phyloP scores from a whole-genome alignment of 2,888 invertebrate species.

The Mythimna lalbum region DNA sequence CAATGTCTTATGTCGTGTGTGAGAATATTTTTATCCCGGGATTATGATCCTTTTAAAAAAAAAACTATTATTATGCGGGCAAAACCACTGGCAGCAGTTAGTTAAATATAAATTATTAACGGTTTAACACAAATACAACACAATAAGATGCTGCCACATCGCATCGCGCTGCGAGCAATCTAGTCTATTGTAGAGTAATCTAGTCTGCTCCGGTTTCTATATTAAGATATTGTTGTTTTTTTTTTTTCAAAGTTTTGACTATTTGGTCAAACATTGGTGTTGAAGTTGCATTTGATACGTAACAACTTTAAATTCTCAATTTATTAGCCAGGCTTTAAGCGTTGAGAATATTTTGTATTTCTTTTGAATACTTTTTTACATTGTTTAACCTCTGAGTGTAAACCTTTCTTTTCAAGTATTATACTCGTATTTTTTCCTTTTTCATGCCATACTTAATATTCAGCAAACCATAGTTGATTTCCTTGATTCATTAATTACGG shows the following conservation, averaged over 20 bases:
- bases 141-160: not conserved
- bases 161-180: not conserved
- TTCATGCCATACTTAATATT: slow-evolving; percentile 3
- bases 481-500: slow-evolving; percentile 20
- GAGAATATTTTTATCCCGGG: not conserved
- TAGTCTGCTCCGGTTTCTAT: not conserved
- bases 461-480: slow-evolving; percentile 18
- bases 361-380: not conserved
- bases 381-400: not conserved
- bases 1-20: too few relatives aligned
- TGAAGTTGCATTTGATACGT: not conserved
- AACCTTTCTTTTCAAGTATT: not conserved
- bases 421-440: not conserved
- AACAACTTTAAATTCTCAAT: not conserved
- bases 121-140: not conserved
- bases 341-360: not conserved
- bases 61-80: too few relatives aligned
- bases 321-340: not conserved
- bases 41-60: too few relatives aligned
- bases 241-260: not conserved
- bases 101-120: not conserved
- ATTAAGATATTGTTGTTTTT: not conserved
- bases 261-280: not conserved
- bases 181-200: not conserved
- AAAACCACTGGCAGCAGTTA: too few relatives aligned